Base-by-base conservation (phyloP, 2,888 invertebrate genomes). In the Oxystoma pomonae region DNA sequence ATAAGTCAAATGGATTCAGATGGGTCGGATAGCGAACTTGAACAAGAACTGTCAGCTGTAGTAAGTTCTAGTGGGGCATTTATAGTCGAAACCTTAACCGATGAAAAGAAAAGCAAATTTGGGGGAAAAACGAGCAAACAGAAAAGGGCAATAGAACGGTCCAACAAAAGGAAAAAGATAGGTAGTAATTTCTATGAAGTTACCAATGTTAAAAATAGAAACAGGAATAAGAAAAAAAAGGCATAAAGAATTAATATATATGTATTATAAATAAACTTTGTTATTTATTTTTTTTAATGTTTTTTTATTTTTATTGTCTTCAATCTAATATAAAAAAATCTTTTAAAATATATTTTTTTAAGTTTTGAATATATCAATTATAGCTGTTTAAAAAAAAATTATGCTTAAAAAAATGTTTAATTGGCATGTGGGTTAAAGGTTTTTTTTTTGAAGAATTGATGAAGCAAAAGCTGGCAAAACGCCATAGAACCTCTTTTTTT, bases 121-220 rank as follows among this genome's bases (percentile, higher is more conserved):
- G 17, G 73, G 75, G 12, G 70, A 71, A 19, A 69, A 71, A 92
- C 90, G 1, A 90, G 92, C 55, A 93, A 90, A 79, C 86, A 92
- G 74, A 85, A 87, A 69, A 85, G 94, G 69, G 89, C 90, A 0
- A 70, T 87, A 1, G 92, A 93, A 67, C 84, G 94, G 70, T 85
- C 88, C 12, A 86, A 85, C 68, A 91, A 90, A 70, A 84, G 91
- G 12, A 91, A 89, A 76, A 94, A 92, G 76, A 87, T 91, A 65
- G 94, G 94, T 71, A 92, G 91, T 78, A 91, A 94, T 80, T 94
- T 94, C 77, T 94, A 94, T 79, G 93, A 93, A 84, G 87, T 90
- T 22, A 84, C 90, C 9, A 94, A 95, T 83, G 94, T 94, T 60
- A 94, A 94, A 78, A 94, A 94, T 79, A 87, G 89, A 70, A 93